phyloP scores from a whole-genome alignment of 2,113 vertebrate species.

The Tonatia bakeri region DNA sequence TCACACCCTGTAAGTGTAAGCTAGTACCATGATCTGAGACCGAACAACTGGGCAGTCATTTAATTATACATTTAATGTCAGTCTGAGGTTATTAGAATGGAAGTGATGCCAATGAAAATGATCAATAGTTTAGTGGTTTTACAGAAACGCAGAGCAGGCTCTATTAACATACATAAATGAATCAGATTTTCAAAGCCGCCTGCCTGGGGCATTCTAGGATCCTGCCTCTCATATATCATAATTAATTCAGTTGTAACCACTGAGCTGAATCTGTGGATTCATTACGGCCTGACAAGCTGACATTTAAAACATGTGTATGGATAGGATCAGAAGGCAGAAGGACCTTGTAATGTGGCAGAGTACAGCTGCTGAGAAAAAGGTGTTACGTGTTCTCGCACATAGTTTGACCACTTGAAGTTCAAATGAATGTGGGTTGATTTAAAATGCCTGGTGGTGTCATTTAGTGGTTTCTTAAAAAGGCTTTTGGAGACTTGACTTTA shows the following conservation, averaged over 20 bases:
- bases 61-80: conserved; percentile 55
- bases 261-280: conserved; percentile 34
- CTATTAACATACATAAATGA: conserved; percentile 53
- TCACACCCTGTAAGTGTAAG: neutral
- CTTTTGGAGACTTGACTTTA: conserved; percentile 43
- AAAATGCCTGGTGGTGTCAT: conserved; percentile 38
- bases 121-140: conserved; percentile 60
- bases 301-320: neutral
- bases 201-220: conserved; percentile 31
- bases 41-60: conserved; percentile 35
- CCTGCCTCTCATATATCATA: conserved; percentile 19
- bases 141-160: conserved; percentile 17
- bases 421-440: conserved; percentile 14
- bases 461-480: conserved; percentile 26
- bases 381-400: neutral
- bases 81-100: neutral
- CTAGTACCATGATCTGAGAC: conserved; percentile 16
- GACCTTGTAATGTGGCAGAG: neutral
- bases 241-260: conserved; percentile 33
- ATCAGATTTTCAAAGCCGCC: conserved; percentile 44
- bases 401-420: conserved; percentile 27
- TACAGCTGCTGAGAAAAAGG: neutral
- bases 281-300: conserved; percentile 28
- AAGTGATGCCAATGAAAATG: conserved; percentile 42
- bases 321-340: neutral